These are phyloP conservation scores for Misgurnus anguillicaudatus DNA, from an alignment of 2,113 vertebrate genomes.

Conservation along the genomic window DNA sequence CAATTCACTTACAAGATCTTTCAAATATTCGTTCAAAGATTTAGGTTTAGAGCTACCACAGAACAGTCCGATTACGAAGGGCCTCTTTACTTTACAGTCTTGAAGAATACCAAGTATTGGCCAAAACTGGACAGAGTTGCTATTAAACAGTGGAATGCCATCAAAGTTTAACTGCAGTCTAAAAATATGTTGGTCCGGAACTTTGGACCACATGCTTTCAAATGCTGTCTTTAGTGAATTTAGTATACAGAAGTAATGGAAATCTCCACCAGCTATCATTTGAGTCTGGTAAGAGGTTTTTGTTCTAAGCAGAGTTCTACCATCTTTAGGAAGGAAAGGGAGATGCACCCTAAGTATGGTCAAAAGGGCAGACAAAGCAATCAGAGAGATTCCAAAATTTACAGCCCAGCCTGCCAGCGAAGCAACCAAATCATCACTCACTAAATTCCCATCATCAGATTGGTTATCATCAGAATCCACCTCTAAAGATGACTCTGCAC, in stretches of 20 bases:
- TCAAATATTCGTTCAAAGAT: neutral
- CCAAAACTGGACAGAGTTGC: neutral
- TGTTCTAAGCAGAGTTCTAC: neutral
- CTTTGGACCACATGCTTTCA: too few relatives aligned
- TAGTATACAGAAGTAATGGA: neutral
- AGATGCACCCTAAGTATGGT: neutral
- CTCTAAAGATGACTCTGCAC: neutral
- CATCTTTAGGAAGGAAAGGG: conserved; percentile 2
- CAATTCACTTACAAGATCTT: neutral
- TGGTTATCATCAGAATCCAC: too few relatives aligned
- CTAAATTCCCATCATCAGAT: too few relatives aligned
- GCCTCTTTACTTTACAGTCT: neutral
- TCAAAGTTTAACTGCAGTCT: neutral
- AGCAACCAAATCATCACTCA: too few relatives aligned
- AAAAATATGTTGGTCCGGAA: too few relatives aligned
- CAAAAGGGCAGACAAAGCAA: neutral
- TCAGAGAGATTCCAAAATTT: neutral
- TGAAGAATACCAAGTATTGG: neutral
- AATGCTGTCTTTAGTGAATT: neutral
- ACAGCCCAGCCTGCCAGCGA: conserved; percentile 9
- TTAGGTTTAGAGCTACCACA: neutral
- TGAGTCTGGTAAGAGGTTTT: neutral
- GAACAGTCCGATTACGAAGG: neutral
- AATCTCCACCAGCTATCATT: neutral
- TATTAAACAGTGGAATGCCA: neutral